Evolutionary conservation across 2,888 invertebrate species (phyloP).

Genomic region (Pilophorus perplexus): DNA sequence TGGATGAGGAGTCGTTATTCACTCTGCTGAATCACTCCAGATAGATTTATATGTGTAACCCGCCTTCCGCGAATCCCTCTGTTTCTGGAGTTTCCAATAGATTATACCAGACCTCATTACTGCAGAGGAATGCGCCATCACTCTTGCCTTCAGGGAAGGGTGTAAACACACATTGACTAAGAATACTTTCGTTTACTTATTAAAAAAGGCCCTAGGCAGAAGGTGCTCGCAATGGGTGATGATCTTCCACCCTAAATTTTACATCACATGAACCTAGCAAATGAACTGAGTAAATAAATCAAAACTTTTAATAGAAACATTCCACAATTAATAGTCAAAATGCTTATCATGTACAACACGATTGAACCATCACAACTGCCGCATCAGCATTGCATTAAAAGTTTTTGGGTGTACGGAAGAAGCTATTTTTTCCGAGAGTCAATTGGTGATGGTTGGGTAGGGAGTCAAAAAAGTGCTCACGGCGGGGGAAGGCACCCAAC

Average conservation of each 20-base stretch:
- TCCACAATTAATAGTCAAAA: too few species aligned
- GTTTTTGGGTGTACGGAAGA: neutral
- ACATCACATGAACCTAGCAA: too few species aligned
- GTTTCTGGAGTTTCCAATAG: slow-evolving; percentile 10
- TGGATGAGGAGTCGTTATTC: slow-evolving; percentile 35
- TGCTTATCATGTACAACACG: too few species aligned
- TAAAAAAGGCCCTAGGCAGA: too few species aligned
- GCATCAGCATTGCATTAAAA: slow-evolving; percentile 23
- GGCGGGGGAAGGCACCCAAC: slow-evolving; percentile 19
- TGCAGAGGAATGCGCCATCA: slow-evolving; percentile 19
- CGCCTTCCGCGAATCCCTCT: neutral
- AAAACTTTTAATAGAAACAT: too few species aligned
- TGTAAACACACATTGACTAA: slow-evolving; percentile 1
- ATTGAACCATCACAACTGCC: too few species aligned
- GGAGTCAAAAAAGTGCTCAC: slow-evolving; percentile 3
- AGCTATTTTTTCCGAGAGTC: neutral
- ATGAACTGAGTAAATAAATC: too few species aligned
- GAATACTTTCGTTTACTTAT: slow-evolving; percentile 8
- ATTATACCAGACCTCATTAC: slow-evolving; percentile 32
- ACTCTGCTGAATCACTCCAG: slow-evolving; percentile 26
- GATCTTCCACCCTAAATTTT: too few species aligned
- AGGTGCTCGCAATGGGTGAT: too few species aligned
- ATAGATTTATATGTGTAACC: slow-evolving; percentile 36
- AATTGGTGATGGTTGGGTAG: neutral
- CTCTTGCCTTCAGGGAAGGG: slow-evolving; percentile 1